Base-by-base conservation (phyloP, 1,140 invertebrate species). In the Pseudomyrmex dendroicus region DNA sequence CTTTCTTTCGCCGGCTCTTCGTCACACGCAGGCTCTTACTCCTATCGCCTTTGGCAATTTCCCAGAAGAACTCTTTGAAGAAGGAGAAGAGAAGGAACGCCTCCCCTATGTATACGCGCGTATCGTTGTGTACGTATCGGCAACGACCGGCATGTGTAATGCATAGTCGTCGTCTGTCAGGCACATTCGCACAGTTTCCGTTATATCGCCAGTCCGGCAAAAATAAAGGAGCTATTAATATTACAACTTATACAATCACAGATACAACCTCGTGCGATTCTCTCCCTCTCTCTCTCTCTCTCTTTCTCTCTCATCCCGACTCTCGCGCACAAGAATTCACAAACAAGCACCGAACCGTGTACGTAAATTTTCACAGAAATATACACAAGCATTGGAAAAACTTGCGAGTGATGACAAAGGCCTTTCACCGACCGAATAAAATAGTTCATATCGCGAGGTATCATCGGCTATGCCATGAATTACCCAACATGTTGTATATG, bases 21-120 rank as follows among this genome's bases (percentile, higher is more conserved):
- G 57, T 57, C 52, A 17, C 44, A 20, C 70, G 52, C 22, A n/a
- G 9, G 25, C 73, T 52, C 57, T 85, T 67, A 63, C 56, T 72
- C 15, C 84, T 64, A 67, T 85, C 66, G 68, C 68, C 85, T 83
- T 73, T 89, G 87, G 85, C 82, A 80, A 76, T 85, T 68, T 77
- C 15, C 78, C 88, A 80, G 57, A 72, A 61, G 59, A 77, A 85
- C 35, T 83, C 82, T 83, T 83, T 67, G 72, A 83, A 62, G n/a
- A 76, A 44, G 35, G 62, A 84, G 73, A 66, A 80, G 63, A 68
- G 62, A 44, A 68, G 83, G 57, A 57, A 70, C 62, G 83, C 76
- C 66, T 72, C 15, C 12, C 12, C 35, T 56, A 9, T 35, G 35
- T 35, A 35, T 35, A 35, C 46, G 25, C 22, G 63, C 44, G 70